phyloP scores from a whole-genome alignment of 2,888 invertebrate genomes.

The Zaprionus lineosus region DNA sequence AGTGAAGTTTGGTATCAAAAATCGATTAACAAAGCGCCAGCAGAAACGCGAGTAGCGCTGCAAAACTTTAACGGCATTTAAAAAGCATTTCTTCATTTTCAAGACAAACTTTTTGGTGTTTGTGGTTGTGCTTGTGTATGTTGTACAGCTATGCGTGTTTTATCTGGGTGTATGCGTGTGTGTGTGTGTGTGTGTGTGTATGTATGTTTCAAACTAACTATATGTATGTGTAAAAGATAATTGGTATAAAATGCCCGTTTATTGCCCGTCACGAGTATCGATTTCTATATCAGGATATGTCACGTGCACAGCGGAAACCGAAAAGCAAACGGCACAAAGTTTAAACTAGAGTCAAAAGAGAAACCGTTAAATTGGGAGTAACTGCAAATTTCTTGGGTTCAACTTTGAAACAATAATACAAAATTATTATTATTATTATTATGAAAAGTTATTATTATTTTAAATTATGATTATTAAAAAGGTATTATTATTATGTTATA shows the following conservation, averaged over 20 bases:
- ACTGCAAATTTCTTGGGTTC: too few species aligned
- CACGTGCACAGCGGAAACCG: constrained; percentile 59
- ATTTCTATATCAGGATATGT: constrained; percentile 72
- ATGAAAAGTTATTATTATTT: too few species aligned
- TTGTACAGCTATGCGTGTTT: constrained; percentile 31
- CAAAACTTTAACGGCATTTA: constrained; percentile 58
- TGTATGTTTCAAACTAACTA: constrained; percentile 23
- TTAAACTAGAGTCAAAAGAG: constrained; percentile 2
- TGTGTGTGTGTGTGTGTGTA: constrained; percentile 18
- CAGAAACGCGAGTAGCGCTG: constrained; percentile 32
- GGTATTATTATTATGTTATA: too few species aligned
- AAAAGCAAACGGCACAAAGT: constrained; percentile 31
- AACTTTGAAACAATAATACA: too few species aligned
- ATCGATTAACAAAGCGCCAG: constrained; percentile 71
- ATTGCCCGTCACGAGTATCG: constrained; percentile 72
- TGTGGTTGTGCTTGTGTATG: constrained; percentile 4
- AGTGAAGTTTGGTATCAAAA: constrained; percentile 65
- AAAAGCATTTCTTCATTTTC: constrained; percentile 59
- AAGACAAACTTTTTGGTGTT: constrained; percentile 33
- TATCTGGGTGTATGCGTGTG: constrained; percentile 2
- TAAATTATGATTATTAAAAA: too few species aligned
- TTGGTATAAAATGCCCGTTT: constrained; percentile 70
- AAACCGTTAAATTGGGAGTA: constrained; percentile 2
- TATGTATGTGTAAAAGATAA: too few species aligned
- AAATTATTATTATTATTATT: too few species aligned